Percentiles rank a stretch among this genome's conserved stretches.
Evolutionary conservation across 2,113 vertebrate genomes (phyloP).

Genomic region (Phoenicopterus ruber): DNA sequence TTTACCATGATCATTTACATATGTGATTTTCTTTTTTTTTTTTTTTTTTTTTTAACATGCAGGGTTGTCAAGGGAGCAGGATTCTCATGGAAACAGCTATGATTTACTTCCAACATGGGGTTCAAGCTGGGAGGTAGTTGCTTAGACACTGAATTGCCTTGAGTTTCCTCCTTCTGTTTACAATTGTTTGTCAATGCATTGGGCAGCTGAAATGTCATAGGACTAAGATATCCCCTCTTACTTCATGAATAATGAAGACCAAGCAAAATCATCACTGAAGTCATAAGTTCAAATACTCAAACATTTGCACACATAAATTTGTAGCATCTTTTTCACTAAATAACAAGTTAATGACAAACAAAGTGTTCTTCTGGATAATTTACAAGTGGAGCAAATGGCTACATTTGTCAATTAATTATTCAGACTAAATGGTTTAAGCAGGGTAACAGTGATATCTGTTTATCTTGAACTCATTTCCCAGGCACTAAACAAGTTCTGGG

Average conservation of each 20-base stretch:
- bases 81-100: background rate
- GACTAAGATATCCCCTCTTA: background rate
- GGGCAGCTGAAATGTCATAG: background rate
- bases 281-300: background rate
- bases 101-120: background rate
- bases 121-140: background rate
- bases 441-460: background rate
- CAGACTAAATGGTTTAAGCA: background rate
- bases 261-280: background rate
- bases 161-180: background rate
- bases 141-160: background rate
- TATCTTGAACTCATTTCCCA: background rate
- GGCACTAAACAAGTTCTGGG: background rate
- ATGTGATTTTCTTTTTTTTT: background rate
- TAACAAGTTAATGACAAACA: background rate
- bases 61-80: background rate
- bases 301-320: background rate
- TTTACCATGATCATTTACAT: background rate
- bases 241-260: background rate
- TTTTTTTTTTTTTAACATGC: background rate
- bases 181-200: background rate
- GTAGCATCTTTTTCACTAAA: background rate
- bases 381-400: background rate
- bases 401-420: background rate
- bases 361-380: background rate